These are phyloP conservation scores for Potamilus streckersoni DNA, from an alignment of 1,140 invertebrate genomes.

Conservation along the genomic window DNA sequence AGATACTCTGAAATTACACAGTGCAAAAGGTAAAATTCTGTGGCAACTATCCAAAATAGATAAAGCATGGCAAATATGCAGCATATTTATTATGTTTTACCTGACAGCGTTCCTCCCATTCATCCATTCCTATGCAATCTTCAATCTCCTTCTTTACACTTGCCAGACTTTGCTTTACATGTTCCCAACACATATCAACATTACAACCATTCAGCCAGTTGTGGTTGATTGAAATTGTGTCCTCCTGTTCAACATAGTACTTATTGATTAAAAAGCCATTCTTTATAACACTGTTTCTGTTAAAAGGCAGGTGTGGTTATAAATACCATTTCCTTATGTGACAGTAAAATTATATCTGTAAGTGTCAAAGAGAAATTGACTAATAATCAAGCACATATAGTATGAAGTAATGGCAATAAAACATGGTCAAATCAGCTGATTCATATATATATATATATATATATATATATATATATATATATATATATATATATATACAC, in stretches of 20 bases:
- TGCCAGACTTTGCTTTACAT: conserved; percentile 75
- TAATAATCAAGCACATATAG: no score
- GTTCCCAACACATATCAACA: conserved; percentile 79
- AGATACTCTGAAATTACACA: background rate
- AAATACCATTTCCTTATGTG: no score
- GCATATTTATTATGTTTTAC: conserved; percentile 27
- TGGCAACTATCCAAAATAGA: background rate
- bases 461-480: no score
- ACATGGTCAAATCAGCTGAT: no score
- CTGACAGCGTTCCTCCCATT: conserved; percentile 63
- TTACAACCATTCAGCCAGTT: conserved; percentile 97
- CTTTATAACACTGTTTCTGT: no score
- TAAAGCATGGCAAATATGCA: background rate
- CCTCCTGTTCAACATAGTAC: conserved; percentile 72
- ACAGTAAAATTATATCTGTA: no score
- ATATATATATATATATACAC: no score
- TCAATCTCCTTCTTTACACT: conserved; percentile 83
- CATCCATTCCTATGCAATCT: conserved; percentile 61
- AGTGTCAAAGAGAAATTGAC: no score
- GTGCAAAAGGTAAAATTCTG: background rate
- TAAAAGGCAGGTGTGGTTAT: no score
- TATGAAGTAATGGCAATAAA: no score
- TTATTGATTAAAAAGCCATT: background rate
- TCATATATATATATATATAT: no score
- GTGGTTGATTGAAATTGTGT: conserved; percentile 97